Base-by-base conservation (phyloP, 2,113 vertebrate species). In the Erythrocercus mccallii region DNA sequence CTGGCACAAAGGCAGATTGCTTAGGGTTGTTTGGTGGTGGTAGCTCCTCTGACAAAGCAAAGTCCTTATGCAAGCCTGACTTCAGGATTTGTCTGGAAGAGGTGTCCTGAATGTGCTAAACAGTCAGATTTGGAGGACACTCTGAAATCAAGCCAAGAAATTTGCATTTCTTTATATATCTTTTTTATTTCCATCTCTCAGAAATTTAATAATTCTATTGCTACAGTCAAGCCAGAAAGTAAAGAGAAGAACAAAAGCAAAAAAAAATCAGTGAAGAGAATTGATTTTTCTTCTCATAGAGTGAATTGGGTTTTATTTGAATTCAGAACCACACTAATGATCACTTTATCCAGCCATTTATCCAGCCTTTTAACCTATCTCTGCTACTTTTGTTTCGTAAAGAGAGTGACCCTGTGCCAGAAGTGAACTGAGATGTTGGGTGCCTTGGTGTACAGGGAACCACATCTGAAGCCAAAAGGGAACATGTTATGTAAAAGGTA, bases 381-480 rank as follows among this genome's bases (percentile, higher is more conserved):
- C 31, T 83, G 18, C 23, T 84, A 20, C 51, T 81, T 42, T n/a
- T 92, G 24, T 24, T 95, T 68, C 44, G 33, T 66, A 93, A 61
- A 0, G 1, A 73, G 30, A 62, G 30, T 47, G 53, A 79, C 15
- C 6, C 50, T 57, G 12, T 1, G 0, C 38, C 35, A 68, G 4
- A n/a, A 80, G 42, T 44, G 22, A 56, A 40, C 33, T 28, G 47
- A 74, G 40, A 51, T 5, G 22, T 31, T 37, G 24, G 11, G 44
- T 83, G 60, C 30, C 37, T 78, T 6, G 2, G 44, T 37, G 10
- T 47, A 73, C 37, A 51, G 31, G 28, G 40, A 66, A 18, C 40
- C 4, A 4, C 28, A 88, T 45, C 60, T 74, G 68, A 44, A 68
- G 37, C 28, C 33, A 27, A n/a, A 91, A 90, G 48, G 11, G 28